Evolutionary conservation across 1,140 invertebrate species (phyloP).

Genomic region (Paraescarpia echinospica): DNA sequence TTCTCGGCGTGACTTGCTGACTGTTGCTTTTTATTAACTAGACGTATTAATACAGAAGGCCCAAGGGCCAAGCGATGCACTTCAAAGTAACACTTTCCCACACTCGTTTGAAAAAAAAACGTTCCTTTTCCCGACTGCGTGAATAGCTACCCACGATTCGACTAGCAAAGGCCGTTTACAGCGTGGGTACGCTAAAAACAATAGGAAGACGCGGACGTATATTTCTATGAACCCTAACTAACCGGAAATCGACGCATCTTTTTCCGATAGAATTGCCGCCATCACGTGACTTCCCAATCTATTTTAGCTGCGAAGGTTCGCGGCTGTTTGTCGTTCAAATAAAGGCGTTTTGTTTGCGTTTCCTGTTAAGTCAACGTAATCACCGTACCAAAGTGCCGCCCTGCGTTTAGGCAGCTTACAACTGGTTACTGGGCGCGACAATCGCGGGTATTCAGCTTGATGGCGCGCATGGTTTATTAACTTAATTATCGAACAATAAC

Average conservation of each 20-base stretch:
- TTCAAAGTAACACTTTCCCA: neutral
- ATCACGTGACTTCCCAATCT: neutral
- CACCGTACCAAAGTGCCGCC: neutral
- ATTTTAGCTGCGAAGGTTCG: neutral
- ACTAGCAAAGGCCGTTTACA: neutral
- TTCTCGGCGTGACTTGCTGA: neutral
- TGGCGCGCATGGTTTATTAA: neutral
- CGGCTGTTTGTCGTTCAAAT: neutral
- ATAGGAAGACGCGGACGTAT: neutral
- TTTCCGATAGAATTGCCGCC: no score
- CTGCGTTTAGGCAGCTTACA: neutral
- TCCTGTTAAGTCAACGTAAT: neutral
- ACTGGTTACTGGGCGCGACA: neutral
- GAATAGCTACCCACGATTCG: neutral
- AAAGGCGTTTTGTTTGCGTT: conserved; percentile 5
- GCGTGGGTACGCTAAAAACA: neutral
- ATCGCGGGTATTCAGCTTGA: neutral
- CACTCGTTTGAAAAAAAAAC: neutral
- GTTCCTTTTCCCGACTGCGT: neutral
- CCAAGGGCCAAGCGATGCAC: neutral
- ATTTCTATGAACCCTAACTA: neutral
- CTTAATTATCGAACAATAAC: neutral
- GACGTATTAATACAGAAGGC: neutral
- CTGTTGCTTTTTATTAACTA: neutral
- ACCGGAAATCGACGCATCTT: neutral